These are phyloP conservation scores for Drosophila ezoana DNA, from an alignment of 2,888 invertebrate genomes.

Conservation along the genomic window DNA sequence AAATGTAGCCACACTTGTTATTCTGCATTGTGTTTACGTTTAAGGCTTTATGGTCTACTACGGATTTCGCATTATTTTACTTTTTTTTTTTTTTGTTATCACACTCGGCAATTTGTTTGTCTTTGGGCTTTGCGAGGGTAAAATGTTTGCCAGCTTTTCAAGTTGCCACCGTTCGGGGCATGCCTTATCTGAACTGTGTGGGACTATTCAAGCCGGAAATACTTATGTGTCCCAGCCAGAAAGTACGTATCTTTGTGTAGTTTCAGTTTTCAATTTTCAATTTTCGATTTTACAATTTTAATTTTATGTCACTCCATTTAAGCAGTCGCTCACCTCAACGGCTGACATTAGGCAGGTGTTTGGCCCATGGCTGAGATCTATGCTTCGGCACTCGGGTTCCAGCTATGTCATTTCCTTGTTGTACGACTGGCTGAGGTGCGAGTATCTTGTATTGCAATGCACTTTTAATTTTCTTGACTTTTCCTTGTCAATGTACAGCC, in stretches of 20 bases:
- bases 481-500: constrained; percentile 27
- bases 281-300: constrained; percentile 14
- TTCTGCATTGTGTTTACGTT: constrained; percentile 54
- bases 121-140: constrained; percentile 51
- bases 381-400: constrained; percentile 12
- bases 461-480: constrained; percentile 63
- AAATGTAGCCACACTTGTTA: constrained; percentile 69
- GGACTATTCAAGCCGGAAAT: constrained; percentile 47
- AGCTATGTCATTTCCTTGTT: constrained; percentile 37
- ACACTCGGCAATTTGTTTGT: constrained; percentile 67
- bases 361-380: constrained; percentile 37
- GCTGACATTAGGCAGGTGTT: constrained; percentile 58
- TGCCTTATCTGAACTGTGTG: constrained; percentile 53
- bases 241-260: constrained; percentile 18
- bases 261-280: constrained; percentile 43
- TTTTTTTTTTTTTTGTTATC: constrained; percentile 59
- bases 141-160: constrained; percentile 40
- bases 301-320: constrained; percentile 49
- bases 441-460: constrained; percentile 40
- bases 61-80: constrained; percentile 32
- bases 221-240: constrained; percentile 21
- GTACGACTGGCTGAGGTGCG: constrained; percentile 6
- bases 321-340: constrained; percentile 36
- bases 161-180: constrained; percentile 32
- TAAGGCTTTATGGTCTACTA: constrained; percentile 38